Conservation (phyloP, 2,113 vertebrate genomes). For the Gobio gobio region DNA sequence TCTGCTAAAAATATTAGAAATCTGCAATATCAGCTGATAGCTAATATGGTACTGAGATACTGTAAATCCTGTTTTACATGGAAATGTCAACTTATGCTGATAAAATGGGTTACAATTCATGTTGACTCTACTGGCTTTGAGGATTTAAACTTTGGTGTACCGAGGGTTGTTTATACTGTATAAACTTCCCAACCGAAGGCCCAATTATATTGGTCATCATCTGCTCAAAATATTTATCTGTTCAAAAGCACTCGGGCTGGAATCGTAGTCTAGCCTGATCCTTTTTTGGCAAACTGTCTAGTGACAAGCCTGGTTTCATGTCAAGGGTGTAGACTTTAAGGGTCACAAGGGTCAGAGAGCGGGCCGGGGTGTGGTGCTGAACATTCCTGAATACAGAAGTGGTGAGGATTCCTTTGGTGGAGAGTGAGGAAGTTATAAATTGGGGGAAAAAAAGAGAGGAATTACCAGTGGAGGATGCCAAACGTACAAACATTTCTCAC, state of each 20-base stretch:
- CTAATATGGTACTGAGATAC: not conserved
- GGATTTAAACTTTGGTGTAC: conserved; percentile 8
- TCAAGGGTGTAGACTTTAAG: not conserved
- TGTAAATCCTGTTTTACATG: not conserved
- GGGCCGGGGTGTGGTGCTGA: not conserved
- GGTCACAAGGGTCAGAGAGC: not conserved
- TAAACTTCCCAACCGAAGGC: not conserved
- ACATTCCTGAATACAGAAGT: conserved; percentile 35
- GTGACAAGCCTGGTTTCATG: not conserved
- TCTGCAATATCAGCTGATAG: not conserved
- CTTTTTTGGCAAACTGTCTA: conserved; percentile 14
- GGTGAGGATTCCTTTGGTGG: conserved; percentile 11
- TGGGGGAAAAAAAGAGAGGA: conserved; percentile 12
- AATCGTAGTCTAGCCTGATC: not conserved
- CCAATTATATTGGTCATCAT: conserved; percentile 23
- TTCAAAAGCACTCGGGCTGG: not conserved
- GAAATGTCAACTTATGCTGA: not conserved
- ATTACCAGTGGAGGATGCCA: conserved; percentile 21
- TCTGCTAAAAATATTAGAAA: not conserved
- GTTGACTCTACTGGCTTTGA: not conserved
- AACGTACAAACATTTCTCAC: conserved; percentile 34
- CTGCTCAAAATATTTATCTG: conserved; percentile 5
- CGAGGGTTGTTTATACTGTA: conserved; percentile 23
- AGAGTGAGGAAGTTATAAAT: not conserved
- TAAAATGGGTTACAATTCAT: not conserved